phyloP scores from a whole-genome alignment of 2,113 vertebrate genomes.

The Neofelis nebulosa region DNA sequence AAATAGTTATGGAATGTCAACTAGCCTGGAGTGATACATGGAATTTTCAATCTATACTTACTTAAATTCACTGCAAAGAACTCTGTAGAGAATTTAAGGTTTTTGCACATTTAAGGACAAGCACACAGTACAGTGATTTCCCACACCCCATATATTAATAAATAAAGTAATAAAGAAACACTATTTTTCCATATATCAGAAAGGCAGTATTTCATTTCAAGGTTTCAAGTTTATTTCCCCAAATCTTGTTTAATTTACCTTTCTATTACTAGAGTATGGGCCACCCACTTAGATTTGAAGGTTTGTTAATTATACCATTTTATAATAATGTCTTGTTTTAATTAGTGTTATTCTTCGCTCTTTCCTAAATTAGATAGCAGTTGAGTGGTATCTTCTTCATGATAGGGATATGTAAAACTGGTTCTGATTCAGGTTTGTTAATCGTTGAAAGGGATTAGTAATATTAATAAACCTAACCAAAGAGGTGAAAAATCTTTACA shows the following conservation, averaged over 20 bases:
- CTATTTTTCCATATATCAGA: background rate
- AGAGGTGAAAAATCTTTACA: no score
- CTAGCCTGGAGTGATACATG: background rate
- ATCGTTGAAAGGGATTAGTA: background rate
- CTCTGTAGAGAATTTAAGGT: constrained; percentile 25
- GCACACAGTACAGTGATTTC: background rate
- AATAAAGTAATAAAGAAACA: background rate
- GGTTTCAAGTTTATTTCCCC: fast-evolving
- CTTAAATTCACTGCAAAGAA: background rate
- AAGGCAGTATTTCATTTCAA: background rate
- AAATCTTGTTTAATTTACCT: background rate
- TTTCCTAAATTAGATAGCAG: background rate
- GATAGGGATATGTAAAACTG: background rate
- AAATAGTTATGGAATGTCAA: background rate
- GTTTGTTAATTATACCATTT: background rate
- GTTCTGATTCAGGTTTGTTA: background rate
- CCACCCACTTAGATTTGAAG: background rate
- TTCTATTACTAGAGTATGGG: background rate
- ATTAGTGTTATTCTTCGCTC: background rate
- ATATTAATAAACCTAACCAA: background rate
- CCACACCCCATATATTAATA: background rate
- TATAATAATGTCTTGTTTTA: background rate
- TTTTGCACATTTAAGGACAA: constrained; percentile 12
- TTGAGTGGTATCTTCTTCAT: background rate
- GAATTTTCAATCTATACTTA: constrained; percentile 21